Conservation (phyloP, 2,113 vertebrate species). For the Empidonax traillii region DNA sequence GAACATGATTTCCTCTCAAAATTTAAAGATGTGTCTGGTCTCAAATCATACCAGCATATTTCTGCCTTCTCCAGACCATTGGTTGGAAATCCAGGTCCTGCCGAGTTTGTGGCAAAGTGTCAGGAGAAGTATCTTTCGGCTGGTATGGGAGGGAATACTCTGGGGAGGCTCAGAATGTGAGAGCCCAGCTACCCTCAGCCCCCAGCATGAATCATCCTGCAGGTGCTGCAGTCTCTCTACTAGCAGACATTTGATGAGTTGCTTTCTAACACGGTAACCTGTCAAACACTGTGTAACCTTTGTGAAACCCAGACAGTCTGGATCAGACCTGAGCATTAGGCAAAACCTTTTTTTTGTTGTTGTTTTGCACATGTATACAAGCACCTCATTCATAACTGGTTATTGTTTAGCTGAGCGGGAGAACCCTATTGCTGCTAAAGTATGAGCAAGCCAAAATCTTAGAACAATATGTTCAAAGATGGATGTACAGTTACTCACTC, state of each 20-base stretch:
- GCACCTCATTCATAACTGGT: background rate
- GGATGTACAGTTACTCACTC: background rate
- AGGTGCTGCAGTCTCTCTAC: background rate
- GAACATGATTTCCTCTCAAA: background rate
- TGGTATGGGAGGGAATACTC: background rate
- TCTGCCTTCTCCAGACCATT: background rate
- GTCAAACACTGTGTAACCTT: background rate
- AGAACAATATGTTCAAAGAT: background rate
- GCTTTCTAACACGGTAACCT: background rate
- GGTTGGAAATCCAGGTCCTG: background rate
- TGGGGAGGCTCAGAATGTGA: background rate
- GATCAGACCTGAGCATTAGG: background rate
- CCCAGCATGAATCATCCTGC: background rate
- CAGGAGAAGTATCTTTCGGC: accelerated
- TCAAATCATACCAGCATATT: accelerated
- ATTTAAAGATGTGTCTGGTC: background rate
- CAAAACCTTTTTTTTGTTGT: background rate
- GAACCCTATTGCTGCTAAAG: background rate
- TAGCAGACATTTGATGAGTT: background rate
- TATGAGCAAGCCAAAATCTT: background rate
- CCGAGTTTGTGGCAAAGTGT: background rate
- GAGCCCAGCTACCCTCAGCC: background rate
- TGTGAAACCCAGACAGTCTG: background rate
- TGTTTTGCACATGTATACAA: background rate
- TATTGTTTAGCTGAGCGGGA: background rate